These are phyloP conservation scores for Canis aureus DNA, from an alignment of 2,113 vertebrate genomes.

Conservation along the genomic window DNA sequence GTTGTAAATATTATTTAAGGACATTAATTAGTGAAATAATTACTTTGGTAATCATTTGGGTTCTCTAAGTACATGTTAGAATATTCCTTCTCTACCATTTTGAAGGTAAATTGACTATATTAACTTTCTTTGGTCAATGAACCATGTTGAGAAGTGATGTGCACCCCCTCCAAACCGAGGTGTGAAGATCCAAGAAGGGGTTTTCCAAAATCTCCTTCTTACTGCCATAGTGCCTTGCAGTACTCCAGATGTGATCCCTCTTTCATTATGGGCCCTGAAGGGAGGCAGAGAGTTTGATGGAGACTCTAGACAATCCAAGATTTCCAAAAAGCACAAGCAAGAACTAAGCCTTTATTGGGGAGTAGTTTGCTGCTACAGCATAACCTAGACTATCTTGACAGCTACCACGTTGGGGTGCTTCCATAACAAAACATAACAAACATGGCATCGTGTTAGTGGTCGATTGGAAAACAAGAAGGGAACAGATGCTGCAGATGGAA, in stretches of 20 bases:
- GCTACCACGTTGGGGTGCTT: background rate
- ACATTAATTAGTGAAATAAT: background rate
- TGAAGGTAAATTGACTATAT: background rate
- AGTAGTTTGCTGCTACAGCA: background rate
- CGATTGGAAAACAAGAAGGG: background rate
- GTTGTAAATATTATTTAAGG: background rate
- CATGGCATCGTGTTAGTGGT: fast-evolving
- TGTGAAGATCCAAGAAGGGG: background rate
- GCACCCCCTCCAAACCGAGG: background rate
- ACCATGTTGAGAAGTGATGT: background rate
- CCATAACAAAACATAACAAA: background rate
- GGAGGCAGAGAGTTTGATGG: background rate
- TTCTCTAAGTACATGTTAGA: background rate
- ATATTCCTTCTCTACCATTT: background rate
- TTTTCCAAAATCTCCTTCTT: background rate
- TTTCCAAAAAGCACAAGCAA: background rate
- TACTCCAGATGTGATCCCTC: fast-evolving
- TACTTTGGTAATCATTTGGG: background rate
- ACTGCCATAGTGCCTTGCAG: fast-evolving
- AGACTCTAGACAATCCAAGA: fast-evolving
- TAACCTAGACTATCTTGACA: background rate
- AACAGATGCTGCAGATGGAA: background rate
- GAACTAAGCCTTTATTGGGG: background rate
- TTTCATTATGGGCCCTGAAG: background rate
- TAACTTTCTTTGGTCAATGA: background rate